Evolutionary conservation across 2,888 invertebrate species (phyloP).

Genomic region (Cantharis rustica): DNA sequence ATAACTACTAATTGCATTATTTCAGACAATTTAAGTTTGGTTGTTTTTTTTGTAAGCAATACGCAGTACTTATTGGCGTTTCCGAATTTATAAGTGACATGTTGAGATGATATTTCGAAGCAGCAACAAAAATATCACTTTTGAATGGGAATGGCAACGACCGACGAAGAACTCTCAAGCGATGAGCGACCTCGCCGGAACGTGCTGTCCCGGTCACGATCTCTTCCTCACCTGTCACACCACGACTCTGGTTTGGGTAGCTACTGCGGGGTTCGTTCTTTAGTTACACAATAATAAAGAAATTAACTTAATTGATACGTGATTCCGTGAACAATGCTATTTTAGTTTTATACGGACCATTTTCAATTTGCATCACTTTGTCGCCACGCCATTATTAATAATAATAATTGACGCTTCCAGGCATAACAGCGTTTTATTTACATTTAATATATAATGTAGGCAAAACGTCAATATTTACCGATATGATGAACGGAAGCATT

Average conservation of each 20-base stretch:
- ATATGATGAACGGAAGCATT: neutral
- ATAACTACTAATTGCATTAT: neutral
- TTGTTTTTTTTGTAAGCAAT: neutral
- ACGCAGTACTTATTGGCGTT: neutral
- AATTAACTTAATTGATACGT: slow-evolving; percentile 3
- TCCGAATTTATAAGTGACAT: slow-evolving; percentile 20
- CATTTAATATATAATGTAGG: neutral
- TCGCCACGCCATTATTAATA: neutral
- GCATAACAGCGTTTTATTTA: neutral
- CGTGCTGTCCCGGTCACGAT: slow-evolving; percentile 68
- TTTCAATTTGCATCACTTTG: neutral
- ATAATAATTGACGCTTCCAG: neutral
- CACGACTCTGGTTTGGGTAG: slow-evolving; percentile 60
- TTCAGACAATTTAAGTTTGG: neutral
- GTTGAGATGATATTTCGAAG: slow-evolving; percentile 35
- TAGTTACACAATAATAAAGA: neutral
- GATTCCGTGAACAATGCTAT: neutral
- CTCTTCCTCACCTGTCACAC: slow-evolving; percentile 68
- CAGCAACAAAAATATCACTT: slow-evolving; percentile 19
- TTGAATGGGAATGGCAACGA: slow-evolving; percentile 46
- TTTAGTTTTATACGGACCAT: neutral
- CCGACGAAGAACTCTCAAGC: slow-evolving; percentile 53
- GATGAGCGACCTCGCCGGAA: slow-evolving; percentile 44
- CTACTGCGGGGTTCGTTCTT: slow-evolving; percentile 52
- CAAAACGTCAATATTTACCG: neutral